A percentile compares a stretch with the other conserved stretches of the same genome.
Conservation (phyloP, 2,797 vertebrate genomes). For the Melanotaenia maccullochi region DNA sequence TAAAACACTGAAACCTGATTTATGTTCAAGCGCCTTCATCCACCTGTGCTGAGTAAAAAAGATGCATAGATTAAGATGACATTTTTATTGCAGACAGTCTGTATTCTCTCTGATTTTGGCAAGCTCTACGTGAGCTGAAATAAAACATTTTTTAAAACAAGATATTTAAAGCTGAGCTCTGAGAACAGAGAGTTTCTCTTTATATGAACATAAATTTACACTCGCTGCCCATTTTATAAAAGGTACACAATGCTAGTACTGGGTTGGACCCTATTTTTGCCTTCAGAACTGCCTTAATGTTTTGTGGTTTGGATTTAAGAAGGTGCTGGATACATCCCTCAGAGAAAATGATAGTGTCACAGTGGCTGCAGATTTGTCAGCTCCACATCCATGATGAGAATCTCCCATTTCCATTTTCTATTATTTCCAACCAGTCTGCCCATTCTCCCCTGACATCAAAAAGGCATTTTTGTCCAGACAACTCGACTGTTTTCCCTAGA, state of each 20-base stretch:
- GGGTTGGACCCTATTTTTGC: too few relatives aligned
- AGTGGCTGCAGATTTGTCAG: too few relatives aligned
- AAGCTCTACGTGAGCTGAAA: constrained; percentile 15
- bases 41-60: constrained; percentile 65
- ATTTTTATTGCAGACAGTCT: constrained; percentile 48
- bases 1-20: constrained; percentile 55
- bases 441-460: too few relatives aligned
- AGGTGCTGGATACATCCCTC: too few relatives aligned
- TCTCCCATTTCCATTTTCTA: too few relatives aligned
- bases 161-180: constrained; percentile 8
- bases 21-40: constrained; percentile 38
- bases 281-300: too few relatives aligned
- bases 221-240: neutral
- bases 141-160: constrained; percentile 32
- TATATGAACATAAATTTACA: neutral
- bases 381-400: too few relatives aligned
- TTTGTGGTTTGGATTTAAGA: too few relatives aligned
- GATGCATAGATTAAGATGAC: constrained; percentile 28
- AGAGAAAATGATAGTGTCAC: too few relatives aligned
- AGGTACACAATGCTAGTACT: neutral
- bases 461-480: too few relatives aligned
- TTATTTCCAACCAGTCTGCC: too few relatives aligned
- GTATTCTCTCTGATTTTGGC: constrained; percentile 50
- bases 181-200: constrained; percentile 6
- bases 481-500: too few relatives aligned